Evolutionary conservation across 2,797 vertebrate genomes (phyloP).

Genomic region (Toxotes lorentzi): DNA sequence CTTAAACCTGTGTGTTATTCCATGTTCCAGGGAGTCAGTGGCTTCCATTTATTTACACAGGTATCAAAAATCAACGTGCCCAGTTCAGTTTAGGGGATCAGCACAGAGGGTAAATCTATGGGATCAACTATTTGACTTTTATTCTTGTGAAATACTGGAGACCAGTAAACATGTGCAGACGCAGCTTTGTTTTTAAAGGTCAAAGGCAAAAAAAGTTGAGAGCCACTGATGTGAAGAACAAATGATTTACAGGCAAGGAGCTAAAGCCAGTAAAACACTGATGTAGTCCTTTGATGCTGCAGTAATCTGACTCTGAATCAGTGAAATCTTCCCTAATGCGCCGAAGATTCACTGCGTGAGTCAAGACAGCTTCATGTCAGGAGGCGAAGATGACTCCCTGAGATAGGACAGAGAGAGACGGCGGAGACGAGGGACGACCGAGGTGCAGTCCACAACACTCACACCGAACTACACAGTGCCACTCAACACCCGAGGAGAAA

Average conservation of each 20-base stretch:
- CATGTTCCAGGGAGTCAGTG: not conserved
- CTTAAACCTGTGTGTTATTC: not conserved
- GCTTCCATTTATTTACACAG: not conserved
- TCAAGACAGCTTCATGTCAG: slow-evolving; percentile 19
- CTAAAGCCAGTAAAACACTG: not conserved
- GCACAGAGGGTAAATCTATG: not conserved
- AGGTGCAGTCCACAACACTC: slow-evolving; percentile 3
- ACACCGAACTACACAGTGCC: not conserved
- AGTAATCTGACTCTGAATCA: slow-evolving; percentile 13
- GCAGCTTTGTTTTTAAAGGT: too few relatives aligned
- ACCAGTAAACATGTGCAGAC: too few relatives aligned
- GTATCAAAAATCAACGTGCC: not conserved
- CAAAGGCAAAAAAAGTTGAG: too few relatives aligned
- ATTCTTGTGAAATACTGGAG: too few relatives aligned
- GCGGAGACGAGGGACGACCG: not conserved
- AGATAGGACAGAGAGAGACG: not conserved
- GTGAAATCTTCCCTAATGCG: slow-evolving; percentile 8
- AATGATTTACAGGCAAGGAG: not conserved
- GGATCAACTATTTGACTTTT: too few relatives aligned
- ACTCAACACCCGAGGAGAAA: not conserved
- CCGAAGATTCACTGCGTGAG: slow-evolving; percentile 16
- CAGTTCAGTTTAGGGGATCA: too few relatives aligned
- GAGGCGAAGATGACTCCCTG: slow-evolving; percentile 11
- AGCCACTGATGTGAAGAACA: not conserved
- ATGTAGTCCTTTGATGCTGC: not conserved